phyloP scores from a whole-genome alignment of 1,140 invertebrate genomes.

The Lepidurus apus region DNA sequence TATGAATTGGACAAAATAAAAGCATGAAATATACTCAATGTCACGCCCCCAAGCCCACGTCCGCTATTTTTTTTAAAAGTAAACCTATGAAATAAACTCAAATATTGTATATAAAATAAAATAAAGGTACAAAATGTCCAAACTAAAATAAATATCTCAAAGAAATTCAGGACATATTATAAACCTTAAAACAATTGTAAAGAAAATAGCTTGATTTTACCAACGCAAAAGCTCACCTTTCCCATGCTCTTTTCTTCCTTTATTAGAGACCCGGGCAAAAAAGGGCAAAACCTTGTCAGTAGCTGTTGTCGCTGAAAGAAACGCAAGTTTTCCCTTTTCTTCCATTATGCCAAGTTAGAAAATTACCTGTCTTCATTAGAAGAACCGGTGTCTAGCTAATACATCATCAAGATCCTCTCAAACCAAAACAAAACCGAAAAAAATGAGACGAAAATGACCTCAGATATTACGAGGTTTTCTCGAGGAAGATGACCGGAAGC shows the following conservation, averaged over 20 bases:
- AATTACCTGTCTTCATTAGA: conserved; percentile 19
- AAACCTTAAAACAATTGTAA: no score
- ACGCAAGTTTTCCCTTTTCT: neutral
- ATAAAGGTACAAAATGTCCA: no score
- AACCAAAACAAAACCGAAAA: neutral
- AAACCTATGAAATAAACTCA: no score
- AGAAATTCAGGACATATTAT: no score
- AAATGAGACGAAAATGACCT: neutral
- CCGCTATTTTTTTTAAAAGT: no score
- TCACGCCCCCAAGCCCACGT: no score
- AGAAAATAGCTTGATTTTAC: no score
- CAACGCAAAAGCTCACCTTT: no score
- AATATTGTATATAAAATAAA: no score
- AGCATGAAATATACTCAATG: no score
- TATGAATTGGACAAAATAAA: no score
- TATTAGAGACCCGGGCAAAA: neutral
- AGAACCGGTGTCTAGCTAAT: conserved; percentile 13
- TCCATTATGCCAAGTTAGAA: neutral
- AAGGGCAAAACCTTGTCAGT: neutral
- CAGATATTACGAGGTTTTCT: neutral
- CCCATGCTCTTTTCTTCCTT: neutral
- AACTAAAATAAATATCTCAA: no score
- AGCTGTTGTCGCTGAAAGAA: neutral
- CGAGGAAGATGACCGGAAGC: conserved; percentile 17
- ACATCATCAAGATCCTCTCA: conserved; percentile 11